These are phyloP conservation scores for Exocentrus adspersus DNA, from an alignment of 2,888 invertebrate genomes.

Conservation along the genomic window DNA sequence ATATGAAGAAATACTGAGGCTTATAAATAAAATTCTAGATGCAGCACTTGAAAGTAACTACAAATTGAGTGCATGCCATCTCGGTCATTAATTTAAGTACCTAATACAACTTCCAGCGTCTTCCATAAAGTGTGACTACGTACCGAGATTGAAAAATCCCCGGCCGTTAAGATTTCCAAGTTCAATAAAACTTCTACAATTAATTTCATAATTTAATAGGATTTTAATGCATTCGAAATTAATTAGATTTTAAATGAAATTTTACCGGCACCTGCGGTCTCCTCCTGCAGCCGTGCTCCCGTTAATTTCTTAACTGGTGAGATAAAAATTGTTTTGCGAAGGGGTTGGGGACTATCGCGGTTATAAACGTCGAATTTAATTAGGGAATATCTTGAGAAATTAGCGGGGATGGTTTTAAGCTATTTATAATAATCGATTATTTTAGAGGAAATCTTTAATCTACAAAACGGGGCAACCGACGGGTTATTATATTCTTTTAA, in stretches of 20 bases:
- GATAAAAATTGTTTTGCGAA: conserved; percentile 11
- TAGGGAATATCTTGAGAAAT: too few relatives aligned
- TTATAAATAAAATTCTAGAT: too few relatives aligned
- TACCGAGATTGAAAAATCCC: conserved; percentile 12
- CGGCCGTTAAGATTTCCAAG: conserved; percentile 3
- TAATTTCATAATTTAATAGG: conserved; percentile 28
- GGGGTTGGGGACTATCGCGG: neutral
- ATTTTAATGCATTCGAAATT: conserved; percentile 25
- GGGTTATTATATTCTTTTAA: too few relatives aligned
- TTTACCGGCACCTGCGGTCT: conserved; percentile 27
- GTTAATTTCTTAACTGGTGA: conserved; percentile 21
- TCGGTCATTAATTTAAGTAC: conserved; percentile 6
- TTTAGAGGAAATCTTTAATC: too few relatives aligned
- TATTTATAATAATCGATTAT: too few relatives aligned
- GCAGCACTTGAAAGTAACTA: neutral
- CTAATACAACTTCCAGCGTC: neutral
- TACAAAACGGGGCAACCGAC: too few relatives aligned
- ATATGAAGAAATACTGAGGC: too few relatives aligned
- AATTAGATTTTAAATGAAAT: conserved; percentile 30
- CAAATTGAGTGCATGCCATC: conserved; percentile 1
- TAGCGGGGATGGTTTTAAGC: too few relatives aligned
- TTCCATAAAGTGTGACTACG: neutral
- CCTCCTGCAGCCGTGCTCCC: conserved; percentile 1
- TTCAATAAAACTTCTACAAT: conserved; percentile 27
- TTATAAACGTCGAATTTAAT: neutral